These are phyloP conservation scores for Eupithecia inturbata DNA, from an alignment of 2,888 invertebrate species.

Conservation along the genomic window DNA sequence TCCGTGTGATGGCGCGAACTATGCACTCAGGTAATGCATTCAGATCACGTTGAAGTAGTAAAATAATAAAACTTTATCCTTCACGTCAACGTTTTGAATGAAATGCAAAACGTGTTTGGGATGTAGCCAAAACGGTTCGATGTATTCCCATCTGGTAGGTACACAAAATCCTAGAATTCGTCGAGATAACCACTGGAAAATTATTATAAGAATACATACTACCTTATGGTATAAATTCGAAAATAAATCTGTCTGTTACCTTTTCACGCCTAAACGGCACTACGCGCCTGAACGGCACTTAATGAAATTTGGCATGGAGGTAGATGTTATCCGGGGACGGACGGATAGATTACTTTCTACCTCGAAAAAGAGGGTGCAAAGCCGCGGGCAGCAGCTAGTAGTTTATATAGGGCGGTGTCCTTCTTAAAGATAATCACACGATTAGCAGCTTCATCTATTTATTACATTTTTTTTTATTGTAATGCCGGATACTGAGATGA, in stretches of 20 bases:
- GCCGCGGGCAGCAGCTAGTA: too few species aligned
- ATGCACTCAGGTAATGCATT: slow-evolving; percentile 62
- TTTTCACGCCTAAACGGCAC: too few species aligned
- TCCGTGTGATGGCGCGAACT: slow-evolving; percentile 30
- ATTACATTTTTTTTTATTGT: too few species aligned
- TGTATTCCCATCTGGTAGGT: not conserved
- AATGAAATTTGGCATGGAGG: too few species aligned
- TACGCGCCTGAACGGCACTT: too few species aligned
- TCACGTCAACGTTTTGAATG: slow-evolving; percentile 82
- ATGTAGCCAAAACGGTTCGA: slow-evolving; percentile 73
- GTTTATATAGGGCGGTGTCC: not conserved
- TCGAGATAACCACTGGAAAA: not conserved
- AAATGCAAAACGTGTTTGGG: slow-evolving; percentile 83
- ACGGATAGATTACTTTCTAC: too few species aligned
- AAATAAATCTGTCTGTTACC: too few species aligned
- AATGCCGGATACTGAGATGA: too few species aligned
- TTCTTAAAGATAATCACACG: too few species aligned
- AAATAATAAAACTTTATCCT: slow-evolving; percentile 83
- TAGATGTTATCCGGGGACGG: too few species aligned
- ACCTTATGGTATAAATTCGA: too few species aligned
- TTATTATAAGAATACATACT: not conserved
- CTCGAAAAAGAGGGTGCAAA: too few species aligned
- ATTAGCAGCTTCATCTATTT: not conserved
- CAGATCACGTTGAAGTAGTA: slow-evolving; percentile 80
- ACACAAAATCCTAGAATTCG: not conserved